phyloP scores from a whole-genome alignment of 2,113 vertebrate species.

The Phrynosoma platyrhinos region DNA sequence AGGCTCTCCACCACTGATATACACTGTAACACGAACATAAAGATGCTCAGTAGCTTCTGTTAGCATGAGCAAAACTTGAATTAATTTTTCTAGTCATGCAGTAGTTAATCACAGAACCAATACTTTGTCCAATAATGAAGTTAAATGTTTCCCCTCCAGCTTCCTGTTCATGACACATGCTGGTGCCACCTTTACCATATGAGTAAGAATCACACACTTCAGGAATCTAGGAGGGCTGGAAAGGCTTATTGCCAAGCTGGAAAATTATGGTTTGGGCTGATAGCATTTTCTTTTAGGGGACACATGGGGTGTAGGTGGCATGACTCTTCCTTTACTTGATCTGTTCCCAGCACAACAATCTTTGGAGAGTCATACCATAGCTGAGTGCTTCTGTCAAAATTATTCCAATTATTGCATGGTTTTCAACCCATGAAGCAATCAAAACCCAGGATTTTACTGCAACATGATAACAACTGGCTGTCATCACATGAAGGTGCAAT shows the following conservation, averaged over 20 bases:
- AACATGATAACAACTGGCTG: background rate
- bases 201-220: background rate
- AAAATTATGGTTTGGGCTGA: slow-evolving; percentile 1
- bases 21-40: background rate
- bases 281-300: slow-evolving; percentile 43
- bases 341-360: background rate
- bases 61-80: slow-evolving; percentile 26
- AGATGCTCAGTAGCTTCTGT: background rate
- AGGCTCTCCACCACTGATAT: background rate
- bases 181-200: slow-evolving; percentile 37
- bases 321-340: slow-evolving; percentile 6
- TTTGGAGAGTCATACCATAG: background rate
- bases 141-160: slow-evolving; percentile 22
- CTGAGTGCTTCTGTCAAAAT: background rate
- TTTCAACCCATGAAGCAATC: background rate
- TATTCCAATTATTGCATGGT: background rate
- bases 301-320: slow-evolving; percentile 32
- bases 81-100: slow-evolving; percentile 11
- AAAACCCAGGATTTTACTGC: background rate
- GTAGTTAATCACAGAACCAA: background rate
- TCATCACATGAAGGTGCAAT: background rate
- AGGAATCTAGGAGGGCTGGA: background rate
- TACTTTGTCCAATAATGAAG: fast-evolving
- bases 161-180: slow-evolving; percentile 29
- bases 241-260: slow-evolving; percentile 33